Base-by-base conservation (phyloP, 2,113 vertebrate species). In the Crotalus tigris region DNA sequence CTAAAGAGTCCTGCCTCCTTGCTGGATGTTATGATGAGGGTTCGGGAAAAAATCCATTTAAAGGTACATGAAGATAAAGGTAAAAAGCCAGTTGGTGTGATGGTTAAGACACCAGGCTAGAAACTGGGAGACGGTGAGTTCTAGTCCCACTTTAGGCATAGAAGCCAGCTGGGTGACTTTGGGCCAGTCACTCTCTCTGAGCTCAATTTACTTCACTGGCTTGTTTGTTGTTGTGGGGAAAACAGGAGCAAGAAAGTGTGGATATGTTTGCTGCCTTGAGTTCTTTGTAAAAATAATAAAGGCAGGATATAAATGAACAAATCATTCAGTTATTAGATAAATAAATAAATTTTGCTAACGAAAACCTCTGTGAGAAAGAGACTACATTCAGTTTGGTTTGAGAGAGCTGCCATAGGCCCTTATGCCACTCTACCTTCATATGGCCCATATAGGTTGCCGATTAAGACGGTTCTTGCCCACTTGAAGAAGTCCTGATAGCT, bases 391-490 rank as follows among this genome's bases (percentile, higher is more conserved):
- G 33, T 81, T 21, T 39, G 33, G 69, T 81, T 81, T 21, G 33
- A 21, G 33, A 39, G 17, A 39, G 69, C 33, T 39, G 69, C 17
- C 69, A 19, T 8, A 39, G 69, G 2, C 15, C 33, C 15, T 8
- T 19, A 39, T 8, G 29, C 39, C 23, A 92, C 85, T 39, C 91
- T 95, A 99, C 99, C 99, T 98, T 98, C 97, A 85, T 98, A 95
- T 21, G 97, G 95, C 95, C 99, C 98, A 75, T 98, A 99, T 88
- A 99, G 96, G 94, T 97, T 99, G 96, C 95, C 97, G 87, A 99
- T 58, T 44, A 99, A 97, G 11, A 98, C 98, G 17, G 97, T 98
- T 94, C 99, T 99, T 44, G 98, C 98, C 99, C 99, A 99, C 0
- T 69, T 95, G 93, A 99, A 99, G 96, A 99, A 98, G 26, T 98